These are phyloP conservation scores for Parnassius smintheus DNA, from an alignment of 2,888 invertebrate species.

Conservation along the genomic window DNA sequence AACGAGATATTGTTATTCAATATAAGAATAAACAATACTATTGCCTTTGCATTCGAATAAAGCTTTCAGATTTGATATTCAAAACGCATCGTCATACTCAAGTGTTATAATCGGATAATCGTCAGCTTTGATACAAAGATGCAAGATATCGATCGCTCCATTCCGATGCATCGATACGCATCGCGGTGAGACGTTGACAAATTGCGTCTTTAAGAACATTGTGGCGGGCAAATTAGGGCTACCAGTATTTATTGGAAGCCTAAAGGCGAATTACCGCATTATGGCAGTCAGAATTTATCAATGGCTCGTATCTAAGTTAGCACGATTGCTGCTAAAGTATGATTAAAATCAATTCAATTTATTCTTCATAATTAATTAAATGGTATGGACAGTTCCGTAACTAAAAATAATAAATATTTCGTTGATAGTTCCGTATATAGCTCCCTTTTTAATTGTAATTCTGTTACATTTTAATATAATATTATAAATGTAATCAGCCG, in stretches of 20 bases:
- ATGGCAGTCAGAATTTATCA: conserved; percentile 40
- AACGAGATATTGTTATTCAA: conserved; percentile 58
- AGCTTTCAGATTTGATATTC: conserved; percentile 56
- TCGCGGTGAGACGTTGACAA: conserved; percentile 70
- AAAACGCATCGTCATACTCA: conserved; percentile 46
- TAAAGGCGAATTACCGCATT: conserved; percentile 42
- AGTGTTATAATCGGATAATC: conserved; percentile 58
- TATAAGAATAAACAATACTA: conserved; percentile 59
- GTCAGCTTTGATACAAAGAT: conserved; percentile 61
- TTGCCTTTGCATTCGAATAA: conserved; percentile 58
- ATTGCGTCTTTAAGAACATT: conserved; percentile 64
- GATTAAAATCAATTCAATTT: conserved; percentile 14
- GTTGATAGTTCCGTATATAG: no score
- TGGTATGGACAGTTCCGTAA: no score
- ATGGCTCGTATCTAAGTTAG: conserved; percentile 16
- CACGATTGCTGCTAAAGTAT: conserved; percentile 23
- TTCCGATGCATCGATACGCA: conserved; percentile 65
- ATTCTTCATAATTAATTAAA: no score
- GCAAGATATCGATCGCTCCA: conserved; percentile 68
- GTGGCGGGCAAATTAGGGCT: conserved; percentile 71
- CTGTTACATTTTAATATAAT: no score
- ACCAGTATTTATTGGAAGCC: conserved; percentile 57
- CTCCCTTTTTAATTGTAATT: no score
- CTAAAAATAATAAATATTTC: no score
- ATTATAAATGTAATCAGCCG: no score